These are phyloP conservation scores for Epinephelus fuscoguttatus DNA, from an alignment of 2,113 vertebrate species.

Conservation along the genomic window DNA sequence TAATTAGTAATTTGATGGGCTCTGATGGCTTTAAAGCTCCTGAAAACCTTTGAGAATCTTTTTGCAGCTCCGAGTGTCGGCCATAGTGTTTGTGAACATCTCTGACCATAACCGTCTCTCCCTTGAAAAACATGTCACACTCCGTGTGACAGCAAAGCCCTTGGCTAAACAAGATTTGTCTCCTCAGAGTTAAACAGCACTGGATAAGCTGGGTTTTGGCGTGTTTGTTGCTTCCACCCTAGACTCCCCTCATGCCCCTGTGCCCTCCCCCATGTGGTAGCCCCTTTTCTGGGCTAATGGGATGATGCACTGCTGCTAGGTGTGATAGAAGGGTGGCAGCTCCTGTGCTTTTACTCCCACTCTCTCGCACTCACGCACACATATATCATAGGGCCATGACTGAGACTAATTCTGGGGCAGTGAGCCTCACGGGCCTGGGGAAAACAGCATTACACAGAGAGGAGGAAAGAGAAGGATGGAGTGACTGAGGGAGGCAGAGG, in stretches of 20 bases:
- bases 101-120: conserved; percentile 27
- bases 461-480: conserved; percentile 24
- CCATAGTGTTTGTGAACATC: conserved; percentile 22
- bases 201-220: conserved; percentile 59
- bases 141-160: conserved; percentile 49
- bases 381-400: conserved; percentile 55
- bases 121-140: conserved; percentile 47
- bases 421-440: conserved; percentile 48
- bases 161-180: conserved; percentile 65
- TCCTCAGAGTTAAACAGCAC: conserved; percentile 56
- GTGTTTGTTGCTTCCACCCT: conserved; percentile 56
- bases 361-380: conserved; percentile 2
- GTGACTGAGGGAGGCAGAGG: conserved; percentile 11
- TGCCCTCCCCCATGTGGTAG: conserved; percentile 30
- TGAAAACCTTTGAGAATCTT: not conserved
- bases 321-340: conserved; percentile 61
- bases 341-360: conserved; percentile 56
- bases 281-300: conserved; percentile 72
- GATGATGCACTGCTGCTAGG: conserved; percentile 76
- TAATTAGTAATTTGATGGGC: not conserved
- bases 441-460: conserved; percentile 54
- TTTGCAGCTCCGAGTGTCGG: not conserved
- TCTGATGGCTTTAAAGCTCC: not conserved
- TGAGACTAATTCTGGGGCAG: conserved; percentile 73
- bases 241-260: conserved; percentile 35